Evolutionary conservation across 2,888 invertebrate genomes (phyloP), one percentile per base, ranked within the genome.

Genomic region (Leptopilina drosophilae): DNA sequence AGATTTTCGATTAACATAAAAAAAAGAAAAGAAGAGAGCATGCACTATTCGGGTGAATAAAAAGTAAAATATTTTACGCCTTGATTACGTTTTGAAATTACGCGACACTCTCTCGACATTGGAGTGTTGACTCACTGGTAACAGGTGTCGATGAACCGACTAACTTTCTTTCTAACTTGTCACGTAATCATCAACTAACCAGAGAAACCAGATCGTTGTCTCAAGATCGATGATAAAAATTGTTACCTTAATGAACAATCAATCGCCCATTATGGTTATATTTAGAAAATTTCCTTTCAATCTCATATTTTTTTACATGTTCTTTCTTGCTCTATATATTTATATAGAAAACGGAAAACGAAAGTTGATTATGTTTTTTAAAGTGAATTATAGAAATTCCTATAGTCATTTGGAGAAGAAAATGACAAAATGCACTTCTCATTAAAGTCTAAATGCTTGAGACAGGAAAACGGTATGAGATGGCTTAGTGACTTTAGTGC

Each of bases 121-220:
- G 42, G 49, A 9, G 49, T 12, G 20, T 77, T 65, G 65, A 77
- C 53, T 77, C 65, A 56, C 53, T 15, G 15, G 76, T 75, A 69
- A 81, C 81, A 85, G 84, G 84, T 87, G 87, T 87, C 87, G 85
- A 86, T 87, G 85, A 87, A 87, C 87, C 82, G 85, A 82, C 83
- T 80, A 85, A 87, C 87, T 87, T 87, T 87, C 85, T 85, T 33
- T 85, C 84, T 84, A 84, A 81, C 80, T 78, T 56, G 56, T 73
- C 73, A 56, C 56, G 73, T 73, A 73, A 73, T 73, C 73, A 53
- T 33, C 73, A 73, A 14, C 33, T 73, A 73, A 33, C 49, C 49
- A 73, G 56, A 14, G 33, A 73, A 73, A 73, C 73, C 53, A 73
- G 73, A 73, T 73, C 53, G 73, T 33, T 56, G 73, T 56, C 73